Evolutionary conservation across 2,797 vertebrate genomes (phyloP), one percentile per base, ranked within the genome.

Genomic region (Erpetoichthys calabaricus): DNA sequence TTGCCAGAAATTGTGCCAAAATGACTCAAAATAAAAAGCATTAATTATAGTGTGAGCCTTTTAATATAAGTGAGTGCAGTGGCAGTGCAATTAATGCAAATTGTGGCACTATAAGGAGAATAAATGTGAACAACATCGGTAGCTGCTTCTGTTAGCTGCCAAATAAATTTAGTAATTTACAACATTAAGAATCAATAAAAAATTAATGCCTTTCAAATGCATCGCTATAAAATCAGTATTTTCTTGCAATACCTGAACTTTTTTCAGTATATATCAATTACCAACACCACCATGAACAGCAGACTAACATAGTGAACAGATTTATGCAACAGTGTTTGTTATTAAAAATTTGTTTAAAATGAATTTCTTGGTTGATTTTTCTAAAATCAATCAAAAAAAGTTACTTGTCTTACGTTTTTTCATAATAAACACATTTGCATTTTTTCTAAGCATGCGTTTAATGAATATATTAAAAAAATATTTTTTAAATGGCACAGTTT

Each of bases 51-150:
- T 73, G 84, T 71, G 72, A 87, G 88, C 87, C 89, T 96, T 97
- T 99, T 97, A 99, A 98, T 97, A 94, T 91, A 94, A 94, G 89
- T 93, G 89, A 99, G 94, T 97, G 92, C 91, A 89, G 87, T 85
- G 78, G 84, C 85, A 86, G 86, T 71, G 89, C 85, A 91, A 94
- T 94, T 92, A 97, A 96, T 91, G 89, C 88, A 89, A 88, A 92
- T 91, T 75, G 83, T 73, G 75, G 82, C 75, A 69, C 89, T 87
- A 88, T 89, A 86, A 85, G 80, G 86, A 89, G 85, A 88, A 87
- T 85, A 86, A 90, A 87, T 84, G 91, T 75, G 86, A 83, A 70
- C 86, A 80, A 80, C 85, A 81, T 75, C 80, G 75, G 82, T 82
- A 86, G 88, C 89, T 86, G 83, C 79, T 88, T 88, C 88, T 91